A percentile compares a stretch with the other conserved stretches of the same genome.
Evolutionary conservation across 2,888 invertebrate species (phyloP).

Genomic region (Nebria brevicollis): DNA sequence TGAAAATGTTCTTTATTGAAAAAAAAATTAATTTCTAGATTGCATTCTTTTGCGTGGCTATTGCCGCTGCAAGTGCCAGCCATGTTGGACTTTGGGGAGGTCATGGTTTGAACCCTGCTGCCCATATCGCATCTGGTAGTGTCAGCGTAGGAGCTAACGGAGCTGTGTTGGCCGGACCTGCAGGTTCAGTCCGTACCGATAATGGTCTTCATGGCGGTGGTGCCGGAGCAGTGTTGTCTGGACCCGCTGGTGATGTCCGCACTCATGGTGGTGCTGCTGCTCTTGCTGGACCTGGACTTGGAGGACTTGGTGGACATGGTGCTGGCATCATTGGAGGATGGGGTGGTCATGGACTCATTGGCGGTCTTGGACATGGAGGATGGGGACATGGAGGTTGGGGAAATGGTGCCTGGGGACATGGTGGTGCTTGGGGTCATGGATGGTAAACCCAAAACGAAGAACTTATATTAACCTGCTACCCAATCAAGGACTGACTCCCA

Average conservation of each 20-base stretch:
- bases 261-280: conserved; percentile 52
- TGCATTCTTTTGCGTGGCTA: conserved; percentile 12
- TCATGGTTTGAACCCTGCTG: conserved; percentile 34
- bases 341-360: conserved; percentile 17
- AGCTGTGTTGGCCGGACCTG: conserved; percentile 41
- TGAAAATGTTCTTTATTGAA: background rate
- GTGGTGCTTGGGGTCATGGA: conserved; percentile 29
- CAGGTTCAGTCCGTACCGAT: conserved; percentile 36
- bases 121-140: conserved; percentile 31
- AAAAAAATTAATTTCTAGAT: conserved; percentile 3
- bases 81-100: conserved; percentile 26
- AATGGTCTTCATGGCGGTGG: conserved; percentile 47
- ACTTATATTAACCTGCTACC: conserved; percentile 21
- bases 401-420: conserved; percentile 35
- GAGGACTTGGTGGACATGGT: conserved; percentile 51
- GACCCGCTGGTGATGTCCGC: conserved; percentile 54
- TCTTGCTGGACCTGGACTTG: conserved; percentile 37
- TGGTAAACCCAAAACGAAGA: conserved; percentile 29
- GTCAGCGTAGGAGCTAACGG: conserved; percentile 32
- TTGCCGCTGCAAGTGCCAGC: conserved; percentile 20
- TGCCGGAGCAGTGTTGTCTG: conserved; percentile 48
- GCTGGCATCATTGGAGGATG: conserved; percentile 51
- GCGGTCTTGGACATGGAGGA: conserved; percentile 17
- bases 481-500: conserved; percentile 31
- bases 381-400: conserved; percentile 38